Evolutionary conservation across 2,888 invertebrate species (phyloP), one percentile per base, ranked within the genome.

Genomic region (Hypomecis atomaria): DNA sequence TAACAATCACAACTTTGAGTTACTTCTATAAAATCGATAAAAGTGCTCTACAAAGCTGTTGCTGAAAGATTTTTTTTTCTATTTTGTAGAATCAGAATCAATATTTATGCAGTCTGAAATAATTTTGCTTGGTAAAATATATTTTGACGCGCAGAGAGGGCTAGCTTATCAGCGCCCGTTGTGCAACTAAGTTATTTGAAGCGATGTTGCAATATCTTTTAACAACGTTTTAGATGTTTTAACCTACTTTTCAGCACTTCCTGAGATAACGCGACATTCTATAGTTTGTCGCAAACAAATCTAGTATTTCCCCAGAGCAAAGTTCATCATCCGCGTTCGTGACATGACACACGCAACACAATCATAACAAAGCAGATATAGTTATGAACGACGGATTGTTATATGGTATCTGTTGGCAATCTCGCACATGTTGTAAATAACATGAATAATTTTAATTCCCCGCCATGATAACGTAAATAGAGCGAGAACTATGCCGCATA

Each of bases 391-490:
- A 55, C 49, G 61, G 52, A 62, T 65, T 23, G 60, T 53, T 55
- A 61, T 49, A 56, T 58, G 65, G 58, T 77, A 79, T 80, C 77
- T 77, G 78, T 77, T 73, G 71, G 74, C 75, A 80, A 84, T 83
- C 80, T 78, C 76, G 73, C 71, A 75, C 70, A 79, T 78, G 79
- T 79, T 77, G 79, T 79, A 83, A 84, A 85, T 83, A 83, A 80
- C 77, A 69, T 80, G 72, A 77, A 81, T 83, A 81, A 84, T 80
- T 87, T 84, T 85, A 86, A 85, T 84, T 88, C 83, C 83, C 80
- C 81, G 80, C 78, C 79, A 81, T 86, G 90, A 91, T 90, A 90
- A 88, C 83, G 85, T 86, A 89, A 90, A 89, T 91, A 79, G 90
- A 90, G 89, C 91, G 88, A 85, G 75, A 89, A 87, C 84, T 83